Percentiles rank a stretch among this genome's conserved stretches.
These are phyloP conservation scores for Lutraria rhynchaena DNA, from an alignment of 1,140 invertebrate genomes.

Conservation along the genomic window DNA sequence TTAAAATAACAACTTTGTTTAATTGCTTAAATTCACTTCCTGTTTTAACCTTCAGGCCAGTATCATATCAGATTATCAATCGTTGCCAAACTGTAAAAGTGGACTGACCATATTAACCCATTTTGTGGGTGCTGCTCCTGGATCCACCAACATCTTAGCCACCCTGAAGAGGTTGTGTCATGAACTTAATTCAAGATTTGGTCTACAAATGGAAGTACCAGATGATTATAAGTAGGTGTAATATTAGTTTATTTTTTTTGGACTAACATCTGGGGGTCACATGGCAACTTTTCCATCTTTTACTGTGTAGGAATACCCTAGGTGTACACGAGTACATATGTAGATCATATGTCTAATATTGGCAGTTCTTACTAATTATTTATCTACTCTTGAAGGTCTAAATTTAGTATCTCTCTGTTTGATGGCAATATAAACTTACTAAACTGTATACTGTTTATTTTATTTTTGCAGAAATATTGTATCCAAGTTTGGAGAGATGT, in stretches of 20 bases:
- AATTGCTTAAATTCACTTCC: background rate
- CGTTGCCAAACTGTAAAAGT: constrained; percentile 63
- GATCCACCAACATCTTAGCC: constrained; percentile 76
- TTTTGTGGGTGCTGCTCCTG: constrained; percentile 78
- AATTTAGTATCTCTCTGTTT: too few species aligned
- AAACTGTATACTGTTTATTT: too few species aligned
- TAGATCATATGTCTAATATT: too few species aligned
- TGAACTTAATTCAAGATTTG: constrained; percentile 73
- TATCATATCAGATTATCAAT: constrained; percentile 67
- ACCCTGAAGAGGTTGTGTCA: constrained; percentile 75
- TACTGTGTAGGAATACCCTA: too few species aligned
- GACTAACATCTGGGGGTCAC: too few species aligned
- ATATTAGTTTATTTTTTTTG: too few species aligned
- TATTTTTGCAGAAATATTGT: constrained; percentile 71
- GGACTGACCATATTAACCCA: constrained; percentile 75
- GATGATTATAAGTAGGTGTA: constrained; percentile 80
- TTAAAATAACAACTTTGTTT: background rate
- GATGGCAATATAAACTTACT: too few species aligned
- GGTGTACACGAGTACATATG: too few species aligned
- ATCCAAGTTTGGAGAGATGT: constrained; percentile 70
- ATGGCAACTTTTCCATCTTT: too few species aligned
- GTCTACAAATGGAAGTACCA: constrained; percentile 67
- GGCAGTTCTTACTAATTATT: too few species aligned
- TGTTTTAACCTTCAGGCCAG: constrained; percentile 64
- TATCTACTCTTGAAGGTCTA: too few species aligned